Evolutionary conservation across 92 coral and sea anemone genomes (phyloP).

Genomic region (Epizoanthus illoricatus): DNA sequence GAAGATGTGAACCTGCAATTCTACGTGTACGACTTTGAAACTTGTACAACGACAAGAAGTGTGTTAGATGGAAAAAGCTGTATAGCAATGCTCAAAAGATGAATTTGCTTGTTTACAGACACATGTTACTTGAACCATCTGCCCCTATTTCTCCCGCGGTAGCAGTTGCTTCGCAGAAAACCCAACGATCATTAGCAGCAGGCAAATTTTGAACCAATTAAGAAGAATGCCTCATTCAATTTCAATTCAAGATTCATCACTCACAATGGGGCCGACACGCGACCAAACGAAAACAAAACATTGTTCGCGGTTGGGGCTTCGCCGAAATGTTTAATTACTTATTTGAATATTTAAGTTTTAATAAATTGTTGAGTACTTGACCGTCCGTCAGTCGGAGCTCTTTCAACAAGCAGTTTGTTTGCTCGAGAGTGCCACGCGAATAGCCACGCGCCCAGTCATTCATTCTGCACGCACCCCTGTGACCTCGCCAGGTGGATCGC

Average conservation of each 20-base stretch:
- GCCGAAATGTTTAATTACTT: conserved; percentile 73
- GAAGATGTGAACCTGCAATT: neutral
- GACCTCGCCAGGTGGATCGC: conserved; percentile 69
- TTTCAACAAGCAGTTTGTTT: conserved; percentile 44
- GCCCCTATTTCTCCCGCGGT: conserved; percentile 31
- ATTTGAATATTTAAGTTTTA: conserved; percentile 55
- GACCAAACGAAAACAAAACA: conserved; percentile 62
- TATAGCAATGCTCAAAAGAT: neutral
- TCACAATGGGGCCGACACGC: conserved; percentile 80
- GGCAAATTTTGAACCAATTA: conserved; percentile 54
- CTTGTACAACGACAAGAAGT: conserved; percentile 1
- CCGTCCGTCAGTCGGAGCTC: conserved; percentile 54
- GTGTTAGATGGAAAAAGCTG: neutral
- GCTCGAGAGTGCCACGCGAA: conserved; percentile 76
- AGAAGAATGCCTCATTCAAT: conserved; percentile 50
- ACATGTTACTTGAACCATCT: conserved; percentile 44
- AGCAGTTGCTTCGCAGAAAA: conserved; percentile 43
- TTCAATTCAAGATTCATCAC: conserved; percentile 56
- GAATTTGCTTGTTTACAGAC: conserved; percentile 22
- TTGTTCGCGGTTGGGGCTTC: conserved; percentile 59
- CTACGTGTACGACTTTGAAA: neutral
- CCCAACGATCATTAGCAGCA: conserved; percentile 32
- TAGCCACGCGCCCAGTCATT: conserved; percentile 69
- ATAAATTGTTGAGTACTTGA: conserved; percentile 59
- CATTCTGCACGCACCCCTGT: conserved; percentile 46